Conservation (phyloP, 2,113 vertebrate genomes). For the Carassius gibelio region DNA sequence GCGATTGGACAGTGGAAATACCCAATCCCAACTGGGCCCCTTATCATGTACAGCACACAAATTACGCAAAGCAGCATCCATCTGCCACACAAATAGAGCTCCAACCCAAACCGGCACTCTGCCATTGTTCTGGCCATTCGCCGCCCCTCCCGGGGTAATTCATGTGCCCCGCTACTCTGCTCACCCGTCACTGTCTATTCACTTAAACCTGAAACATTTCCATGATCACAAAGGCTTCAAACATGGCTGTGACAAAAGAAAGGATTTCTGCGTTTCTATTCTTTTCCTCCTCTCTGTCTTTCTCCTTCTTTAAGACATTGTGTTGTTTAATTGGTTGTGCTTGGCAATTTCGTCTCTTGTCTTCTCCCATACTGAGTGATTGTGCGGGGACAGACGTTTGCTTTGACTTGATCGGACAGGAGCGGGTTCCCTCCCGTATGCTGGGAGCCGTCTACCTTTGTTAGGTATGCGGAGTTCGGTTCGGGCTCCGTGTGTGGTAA, state of each 20-base stretch:
- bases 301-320: constrained; percentile 44
- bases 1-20: constrained; percentile 46
- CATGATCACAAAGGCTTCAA: constrained; percentile 48
- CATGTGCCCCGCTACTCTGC: constrained; percentile 45
- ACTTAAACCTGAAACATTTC: constrained; percentile 52
- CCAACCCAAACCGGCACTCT: constrained; percentile 29
- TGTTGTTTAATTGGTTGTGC: constrained; percentile 45
- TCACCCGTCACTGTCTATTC: constrained; percentile 50
- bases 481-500: constrained; percentile 42
- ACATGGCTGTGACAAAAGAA: constrained; percentile 39
- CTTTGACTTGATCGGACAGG: constrained; percentile 39
- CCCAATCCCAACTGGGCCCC: constrained; percentile 22
- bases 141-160: constrained; percentile 40
- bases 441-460: constrained; percentile 37
- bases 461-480: constrained; percentile 31
- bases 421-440: constrained; percentile 25
- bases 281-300: constrained; percentile 42
- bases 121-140: constrained; percentile 36
- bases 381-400: constrained; percentile 37
- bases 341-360: constrained; percentile 35
- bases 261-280: constrained; percentile 30
- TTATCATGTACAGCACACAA: constrained; percentile 43
- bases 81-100: constrained; percentile 50
- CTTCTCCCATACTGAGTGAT: constrained; percentile 35
- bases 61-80: constrained; percentile 45